These are phyloP conservation scores for Meteorus colon DNA, from an alignment of 2,888 invertebrate species.

Conservation along the genomic window DNA sequence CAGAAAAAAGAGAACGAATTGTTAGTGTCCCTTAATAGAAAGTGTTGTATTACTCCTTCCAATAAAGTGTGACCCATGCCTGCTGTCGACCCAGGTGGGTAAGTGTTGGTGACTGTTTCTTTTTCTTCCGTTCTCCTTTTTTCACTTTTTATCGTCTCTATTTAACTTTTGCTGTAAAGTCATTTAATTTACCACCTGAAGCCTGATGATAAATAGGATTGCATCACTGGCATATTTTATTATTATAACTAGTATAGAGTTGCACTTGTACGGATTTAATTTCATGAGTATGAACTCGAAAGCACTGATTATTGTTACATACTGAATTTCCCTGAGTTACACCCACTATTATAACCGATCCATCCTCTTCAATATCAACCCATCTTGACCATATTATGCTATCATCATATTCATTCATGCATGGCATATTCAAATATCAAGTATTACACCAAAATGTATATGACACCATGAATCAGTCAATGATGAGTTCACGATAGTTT, in stretches of 20 bases:
- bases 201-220: slow-evolving; percentile 49
- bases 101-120: slow-evolving; percentile 62
- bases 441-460: too few species aligned
- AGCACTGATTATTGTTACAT: neutral
- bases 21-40: neutral
- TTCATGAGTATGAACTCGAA: slow-evolving; percentile 20
- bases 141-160: slow-evolving; percentile 42
- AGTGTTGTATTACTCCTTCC: slow-evolving; percentile 45
- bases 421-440: too few species aligned
- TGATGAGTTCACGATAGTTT: too few species aligned
- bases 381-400: too few species aligned
- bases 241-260: slow-evolving; percentile 44
- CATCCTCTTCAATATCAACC: neutral
- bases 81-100: slow-evolving; percentile 70
- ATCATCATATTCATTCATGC: too few species aligned
- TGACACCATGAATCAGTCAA: too few species aligned
- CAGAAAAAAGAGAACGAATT: too few species aligned
- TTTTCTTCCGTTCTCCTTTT: slow-evolving; percentile 17
- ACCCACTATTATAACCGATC: neutral
- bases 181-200: slow-evolving; percentile 38
- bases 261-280: slow-evolving; percentile 16
- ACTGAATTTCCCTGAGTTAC: neutral
- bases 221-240: slow-evolving; percentile 43
- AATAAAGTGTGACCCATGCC: slow-evolving; percentile 66
- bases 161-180: neutral